Percentiles rank a stretch among this genome's conserved stretches.
Evolutionary conservation across 2,113 vertebrate genomes (phyloP).

Genomic region (Spea bombifrons): DNA sequence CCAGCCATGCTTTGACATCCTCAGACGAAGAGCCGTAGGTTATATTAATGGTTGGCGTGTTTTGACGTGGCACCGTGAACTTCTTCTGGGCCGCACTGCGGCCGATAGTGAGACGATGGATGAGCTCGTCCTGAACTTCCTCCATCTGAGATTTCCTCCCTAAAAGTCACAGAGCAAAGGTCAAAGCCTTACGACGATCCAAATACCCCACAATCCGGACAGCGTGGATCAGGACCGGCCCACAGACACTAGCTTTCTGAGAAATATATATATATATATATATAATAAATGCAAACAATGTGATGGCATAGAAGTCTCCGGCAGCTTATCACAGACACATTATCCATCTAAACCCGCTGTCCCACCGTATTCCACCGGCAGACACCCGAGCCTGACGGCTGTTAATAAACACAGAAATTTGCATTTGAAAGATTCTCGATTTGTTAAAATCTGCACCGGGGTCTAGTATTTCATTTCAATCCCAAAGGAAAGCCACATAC

Average conservation of each 20-base stretch:
- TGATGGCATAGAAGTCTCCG: too few species aligned
- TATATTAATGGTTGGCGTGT: conserved; percentile 68
- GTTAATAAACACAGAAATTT: background rate
- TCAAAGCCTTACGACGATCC: background rate
- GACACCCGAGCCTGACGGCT: background rate
- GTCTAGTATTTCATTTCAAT: background rate
- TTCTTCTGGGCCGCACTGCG: conserved; percentile 84
- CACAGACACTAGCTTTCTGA: background rate
- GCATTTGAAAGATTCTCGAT: background rate
- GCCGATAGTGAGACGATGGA: conserved; percentile 87
- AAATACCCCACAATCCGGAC: too few species aligned
- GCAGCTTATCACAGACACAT: too few species aligned
- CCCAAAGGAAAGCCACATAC: conserved; percentile 60
- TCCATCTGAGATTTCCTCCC: conserved; percentile 97
- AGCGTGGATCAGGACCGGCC: background rate
- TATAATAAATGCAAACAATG: too few species aligned
- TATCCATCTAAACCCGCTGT: too few species aligned
- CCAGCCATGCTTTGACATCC: conserved; percentile 82
- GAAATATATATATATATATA: too few species aligned
- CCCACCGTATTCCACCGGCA: too few species aligned
- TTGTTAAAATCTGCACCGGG: background rate
- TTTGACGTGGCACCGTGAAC: conserved; percentile 71
- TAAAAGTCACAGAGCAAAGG: conserved; percentile 41
- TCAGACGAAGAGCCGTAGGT: conserved; percentile 79
- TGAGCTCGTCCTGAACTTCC: conserved; percentile 91